phyloP scores from a whole-genome alignment of 2,113 vertebrate genomes.

The Mus pahari region DNA sequence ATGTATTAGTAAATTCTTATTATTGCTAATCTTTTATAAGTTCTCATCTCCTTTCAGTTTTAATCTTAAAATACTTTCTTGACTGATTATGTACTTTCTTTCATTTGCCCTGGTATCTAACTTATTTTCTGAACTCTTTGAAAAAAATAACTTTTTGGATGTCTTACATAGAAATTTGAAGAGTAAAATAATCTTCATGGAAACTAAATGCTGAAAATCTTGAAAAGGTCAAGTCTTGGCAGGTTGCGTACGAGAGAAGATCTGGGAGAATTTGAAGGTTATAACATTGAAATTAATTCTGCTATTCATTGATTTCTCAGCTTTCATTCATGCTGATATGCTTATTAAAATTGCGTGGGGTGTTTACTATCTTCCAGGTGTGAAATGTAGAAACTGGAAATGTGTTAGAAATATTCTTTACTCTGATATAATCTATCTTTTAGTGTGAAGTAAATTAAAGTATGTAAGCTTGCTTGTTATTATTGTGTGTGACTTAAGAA shows the following conservation, averaged over 20 bases:
- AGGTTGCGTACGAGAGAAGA: not conserved
- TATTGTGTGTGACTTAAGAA: not conserved
- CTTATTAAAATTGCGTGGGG: not conserved
- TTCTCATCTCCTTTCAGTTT: not conserved
- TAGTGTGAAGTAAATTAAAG: constrained; percentile 1
- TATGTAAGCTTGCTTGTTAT: not conserved
- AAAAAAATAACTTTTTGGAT: constrained; percentile 19
- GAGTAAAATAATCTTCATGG: constrained; percentile 39
- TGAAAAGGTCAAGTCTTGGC: not conserved
- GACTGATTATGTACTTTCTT: not conserved
- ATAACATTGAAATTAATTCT: not conserved
- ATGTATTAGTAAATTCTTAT: not conserved
- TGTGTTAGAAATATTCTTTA: not conserved
- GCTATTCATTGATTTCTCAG: not conserved
- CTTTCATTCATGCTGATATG: not conserved
- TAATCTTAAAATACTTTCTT: constrained; percentile 3
- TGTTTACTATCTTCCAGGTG: not conserved
- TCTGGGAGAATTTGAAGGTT: not conserved
- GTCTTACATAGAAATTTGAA: constrained; percentile 17
- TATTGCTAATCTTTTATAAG: not conserved
- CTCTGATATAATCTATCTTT: not conserved
- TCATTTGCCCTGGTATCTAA: not conserved
- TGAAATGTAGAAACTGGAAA: not conserved
- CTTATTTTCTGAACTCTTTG: not conserved
- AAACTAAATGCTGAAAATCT: constrained; percentile 36